These are phyloP conservation scores for Phenganax subtilis DNA, from an alignment of 92 coral and sea anemone genomes.

Conservation along the genomic window DNA sequence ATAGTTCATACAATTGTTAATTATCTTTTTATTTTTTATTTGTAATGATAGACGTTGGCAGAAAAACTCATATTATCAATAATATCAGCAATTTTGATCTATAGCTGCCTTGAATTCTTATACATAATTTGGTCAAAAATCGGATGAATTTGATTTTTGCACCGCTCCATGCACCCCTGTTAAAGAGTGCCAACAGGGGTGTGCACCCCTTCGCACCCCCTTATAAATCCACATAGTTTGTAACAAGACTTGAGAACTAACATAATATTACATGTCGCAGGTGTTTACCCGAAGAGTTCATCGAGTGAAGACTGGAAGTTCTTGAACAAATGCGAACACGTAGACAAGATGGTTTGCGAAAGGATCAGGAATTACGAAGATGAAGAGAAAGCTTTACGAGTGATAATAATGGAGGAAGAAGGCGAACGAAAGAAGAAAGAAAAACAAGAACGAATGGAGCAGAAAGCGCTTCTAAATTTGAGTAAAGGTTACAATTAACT, in stretches of 20 bases:
- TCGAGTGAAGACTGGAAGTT: conserved; percentile 60
- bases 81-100: too few relatives aligned
- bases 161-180: too few relatives aligned
- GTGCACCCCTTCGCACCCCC: too few relatives aligned
- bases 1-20: too few relatives aligned
- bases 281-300: conserved; percentile 72
- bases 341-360: conserved; percentile 59
- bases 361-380: conserved; percentile 65
- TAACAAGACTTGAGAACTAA: neutral
- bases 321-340: conserved; percentile 45
- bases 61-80: too few relatives aligned
- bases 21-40: too few relatives aligned
- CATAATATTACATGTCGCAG: conserved; percentile 35
- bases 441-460: conserved; percentile 65
- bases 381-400: conserved; percentile 81
- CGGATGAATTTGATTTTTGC: too few relatives aligned
- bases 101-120: too few relatives aligned
- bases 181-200: too few relatives aligned
- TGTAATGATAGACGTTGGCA: too few relatives aligned
- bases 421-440: conserved; percentile 77
- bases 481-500: conserved; percentile 12
- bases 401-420: conserved; percentile 92
- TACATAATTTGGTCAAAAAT: too few relatives aligned
- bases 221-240: neutral
- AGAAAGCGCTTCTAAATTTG: conserved; percentile 44